phyloP scores from a whole-genome alignment of 2,888 invertebrate genomes.

The Liodrosophila aerea region DNA sequence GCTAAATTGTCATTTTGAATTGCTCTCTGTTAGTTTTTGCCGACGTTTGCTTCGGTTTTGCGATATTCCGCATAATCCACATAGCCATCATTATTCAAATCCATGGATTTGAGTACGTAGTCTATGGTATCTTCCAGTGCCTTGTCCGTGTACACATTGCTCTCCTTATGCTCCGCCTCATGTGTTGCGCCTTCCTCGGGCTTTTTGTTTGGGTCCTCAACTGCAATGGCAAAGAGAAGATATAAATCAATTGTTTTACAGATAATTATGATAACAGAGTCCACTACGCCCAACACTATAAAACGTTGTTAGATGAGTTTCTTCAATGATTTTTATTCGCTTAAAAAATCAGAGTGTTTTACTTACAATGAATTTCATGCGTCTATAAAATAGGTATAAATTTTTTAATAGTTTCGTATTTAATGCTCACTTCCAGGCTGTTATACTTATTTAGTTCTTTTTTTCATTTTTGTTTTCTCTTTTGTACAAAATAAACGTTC shows the following conservation, averaged over 20 bases:
- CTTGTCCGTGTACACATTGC: constrained; percentile 83
- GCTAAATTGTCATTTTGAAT: constrained; percentile 19
- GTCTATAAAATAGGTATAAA: constrained; percentile 50
- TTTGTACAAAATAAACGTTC: constrained; percentile 66
- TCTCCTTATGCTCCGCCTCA: constrained; percentile 74
- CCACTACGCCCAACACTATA: constrained; percentile 5
- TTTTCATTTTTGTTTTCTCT: constrained; percentile 37
- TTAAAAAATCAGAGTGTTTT: constrained; percentile 42
- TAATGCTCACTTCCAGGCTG: constrained; percentile 34
- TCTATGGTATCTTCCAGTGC: constrained; percentile 85
- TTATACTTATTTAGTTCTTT: constrained; percentile 37
- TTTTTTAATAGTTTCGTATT: constrained; percentile 25
- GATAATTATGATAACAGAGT: not conserved
- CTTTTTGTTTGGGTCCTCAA: constrained; percentile 42
- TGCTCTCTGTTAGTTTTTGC: constrained; percentile 46
- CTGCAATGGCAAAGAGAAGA: constrained; percentile 35
- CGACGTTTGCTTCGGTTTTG: constrained; percentile 61
- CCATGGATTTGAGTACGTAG: constrained; percentile 86
- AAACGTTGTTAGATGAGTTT: constrained; percentile 6
- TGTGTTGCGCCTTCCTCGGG: constrained; percentile 13
- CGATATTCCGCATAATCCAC: constrained; percentile 87
- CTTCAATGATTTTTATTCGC: constrained; percentile 52
- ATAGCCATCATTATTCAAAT: constrained; percentile 89
- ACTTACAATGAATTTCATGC: constrained; percentile 53
- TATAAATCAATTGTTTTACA: not conserved